Evolutionary conservation across 2,888 invertebrate species (phyloP).

Genomic region (Pristionchus exspectatus): DNA sequence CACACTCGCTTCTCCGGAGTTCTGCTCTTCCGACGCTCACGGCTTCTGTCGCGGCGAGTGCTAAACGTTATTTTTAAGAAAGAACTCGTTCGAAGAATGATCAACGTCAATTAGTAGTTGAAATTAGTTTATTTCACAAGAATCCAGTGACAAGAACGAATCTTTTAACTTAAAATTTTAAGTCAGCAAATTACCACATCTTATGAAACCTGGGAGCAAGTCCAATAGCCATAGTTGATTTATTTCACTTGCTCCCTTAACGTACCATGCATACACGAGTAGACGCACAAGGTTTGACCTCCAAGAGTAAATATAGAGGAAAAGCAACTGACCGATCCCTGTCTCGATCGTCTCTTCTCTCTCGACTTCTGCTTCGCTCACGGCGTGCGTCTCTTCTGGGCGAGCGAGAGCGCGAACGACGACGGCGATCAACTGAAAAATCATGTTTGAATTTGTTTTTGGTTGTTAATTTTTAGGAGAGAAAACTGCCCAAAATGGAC

Average conservation of each 20-base stretch:
- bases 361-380: slow-evolving; percentile 46
- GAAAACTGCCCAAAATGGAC: not conserved
- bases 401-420: slow-evolving; percentile 54
- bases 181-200: too few relatives aligned
- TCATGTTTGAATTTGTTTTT: not conserved
- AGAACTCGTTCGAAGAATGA: not conserved
- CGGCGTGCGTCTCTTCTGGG: slow-evolving; percentile 1
- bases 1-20: slow-evolving; percentile 54
- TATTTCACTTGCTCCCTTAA: too few relatives aligned
- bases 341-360: slow-evolving; percentile 51
- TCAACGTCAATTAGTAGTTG: not conserved
- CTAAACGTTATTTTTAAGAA: slow-evolving; percentile 8
- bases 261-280: too few relatives aligned
- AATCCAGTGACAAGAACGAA: too few relatives aligned
- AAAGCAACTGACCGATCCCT: slow-evolving; percentile 36
- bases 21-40: slow-evolving; percentile 47
- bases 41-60: slow-evolving; percentile 39
- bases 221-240: too few relatives aligned
- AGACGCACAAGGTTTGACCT: too few relatives aligned
- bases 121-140: too few relatives aligned
- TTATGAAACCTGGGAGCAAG: too few relatives aligned
- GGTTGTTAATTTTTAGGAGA: too few relatives aligned
- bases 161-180: too few relatives aligned
- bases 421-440: slow-evolving; percentile 42
- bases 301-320: not conserved